Percentiles rank a stretch among this genome's conserved stretches.
Conservation (phyloP, 2,797 vertebrate species). For the Antrozous pallidus region DNA sequence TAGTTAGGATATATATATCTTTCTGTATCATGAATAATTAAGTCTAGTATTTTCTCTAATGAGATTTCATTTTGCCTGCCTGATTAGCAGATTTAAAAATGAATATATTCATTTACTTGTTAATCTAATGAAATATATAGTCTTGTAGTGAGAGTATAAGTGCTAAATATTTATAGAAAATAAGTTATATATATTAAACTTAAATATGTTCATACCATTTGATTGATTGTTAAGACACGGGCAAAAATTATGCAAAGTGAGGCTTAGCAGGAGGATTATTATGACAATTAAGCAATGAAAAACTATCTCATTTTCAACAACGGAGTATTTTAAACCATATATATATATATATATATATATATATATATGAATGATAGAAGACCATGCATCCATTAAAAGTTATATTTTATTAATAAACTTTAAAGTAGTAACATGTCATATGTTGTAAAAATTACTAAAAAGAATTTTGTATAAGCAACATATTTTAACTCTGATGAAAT, state of each 20-base stretch:
- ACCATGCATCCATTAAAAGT: not conserved
- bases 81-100: not conserved
- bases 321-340: not conserved
- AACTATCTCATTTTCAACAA: not conserved
- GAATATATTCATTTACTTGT: not conserved
- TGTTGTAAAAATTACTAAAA: not conserved
- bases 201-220: not conserved
- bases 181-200: not conserved
- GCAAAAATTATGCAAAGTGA: not conserved
- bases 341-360: not conserved
- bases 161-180: not conserved
- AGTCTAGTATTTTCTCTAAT: not conserved
- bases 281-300: not conserved
- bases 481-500: not conserved
- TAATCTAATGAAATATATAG: not conserved
- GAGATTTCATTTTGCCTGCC: not conserved
- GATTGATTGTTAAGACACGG: not conserved
- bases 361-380: not conserved
- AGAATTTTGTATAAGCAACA: not conserved
- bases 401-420: not conserved
- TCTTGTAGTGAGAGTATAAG: not conserved
- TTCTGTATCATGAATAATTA: slow-evolving; percentile 2
- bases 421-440: not conserved
- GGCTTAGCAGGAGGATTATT: not conserved
- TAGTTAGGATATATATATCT: not conserved